phyloP scores from a whole-genome alignment of 2,797 vertebrate species.

The Rhabdomys pumilio region DNA sequence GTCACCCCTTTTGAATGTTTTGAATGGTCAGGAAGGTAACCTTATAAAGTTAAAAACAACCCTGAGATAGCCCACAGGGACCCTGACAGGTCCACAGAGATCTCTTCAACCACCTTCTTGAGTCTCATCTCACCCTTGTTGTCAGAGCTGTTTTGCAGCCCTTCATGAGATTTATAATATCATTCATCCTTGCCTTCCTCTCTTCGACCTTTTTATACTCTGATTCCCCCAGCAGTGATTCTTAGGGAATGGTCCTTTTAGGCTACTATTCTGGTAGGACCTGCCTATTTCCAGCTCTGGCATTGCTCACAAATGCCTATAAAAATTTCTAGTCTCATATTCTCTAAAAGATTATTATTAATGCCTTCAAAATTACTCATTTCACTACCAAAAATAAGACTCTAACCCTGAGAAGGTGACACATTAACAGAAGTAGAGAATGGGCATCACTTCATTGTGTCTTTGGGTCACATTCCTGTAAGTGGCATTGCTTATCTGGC shows the following conservation, averaged over 20 bases:
- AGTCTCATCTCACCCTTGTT: neutral
- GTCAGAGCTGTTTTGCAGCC: neutral
- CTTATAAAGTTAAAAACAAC: neutral
- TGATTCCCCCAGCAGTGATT: neutral
- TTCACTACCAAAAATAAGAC: neutral
- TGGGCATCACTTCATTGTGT: neutral
- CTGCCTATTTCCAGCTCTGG: neutral
- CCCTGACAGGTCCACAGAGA: neutral
- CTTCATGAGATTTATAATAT: neutral
- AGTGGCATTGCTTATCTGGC: neutral
- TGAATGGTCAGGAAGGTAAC: neutral
- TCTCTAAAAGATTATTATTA: neutral
- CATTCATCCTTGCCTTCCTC: neutral
- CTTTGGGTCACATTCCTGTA: neutral
- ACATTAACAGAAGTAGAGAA: neutral
- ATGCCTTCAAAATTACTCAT: neutral
- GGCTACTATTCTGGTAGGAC: neutral
- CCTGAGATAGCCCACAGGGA: neutral
- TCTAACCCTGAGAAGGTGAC: neutral
- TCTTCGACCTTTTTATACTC: neutral
- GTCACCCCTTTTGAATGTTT: neutral
- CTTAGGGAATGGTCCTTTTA: neutral
- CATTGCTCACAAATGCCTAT: neutral
- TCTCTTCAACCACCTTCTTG: neutral
- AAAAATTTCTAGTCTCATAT: neutral